Conservation (phyloP, 2,113 vertebrate genomes). For the Pelmatolapia mariae region DNA sequence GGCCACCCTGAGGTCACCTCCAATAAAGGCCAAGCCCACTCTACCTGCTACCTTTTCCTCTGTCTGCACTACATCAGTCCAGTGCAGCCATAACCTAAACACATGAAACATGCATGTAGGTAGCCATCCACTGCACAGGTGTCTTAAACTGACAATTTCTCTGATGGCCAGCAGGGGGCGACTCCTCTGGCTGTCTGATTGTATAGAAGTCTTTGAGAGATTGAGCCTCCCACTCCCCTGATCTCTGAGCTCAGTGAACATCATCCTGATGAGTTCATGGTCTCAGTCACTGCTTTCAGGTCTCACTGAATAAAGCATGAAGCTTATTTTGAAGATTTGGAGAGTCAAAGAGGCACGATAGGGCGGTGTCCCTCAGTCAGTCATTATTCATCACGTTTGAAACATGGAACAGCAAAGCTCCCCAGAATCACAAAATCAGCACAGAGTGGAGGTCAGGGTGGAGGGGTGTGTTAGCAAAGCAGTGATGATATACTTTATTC, state of each 20-base stretch:
- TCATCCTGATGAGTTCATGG: not conserved
- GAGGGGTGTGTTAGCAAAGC: not conserved
- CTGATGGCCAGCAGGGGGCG: not conserved
- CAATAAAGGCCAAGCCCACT: not conserved
- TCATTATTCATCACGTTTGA: not conserved
- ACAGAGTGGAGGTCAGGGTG: not conserved
- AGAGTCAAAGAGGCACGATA: not conserved
- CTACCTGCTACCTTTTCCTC: not conserved
- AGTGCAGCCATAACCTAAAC: not conserved
- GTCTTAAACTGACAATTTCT: not conserved
- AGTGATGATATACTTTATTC: not conserved
- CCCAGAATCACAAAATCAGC: not conserved
- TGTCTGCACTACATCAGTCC: not conserved
- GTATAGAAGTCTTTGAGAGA: not conserved
- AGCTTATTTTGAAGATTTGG: not conserved
- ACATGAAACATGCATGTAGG: not conserved
- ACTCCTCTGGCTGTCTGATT: not conserved
- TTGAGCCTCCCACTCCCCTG: not conserved
- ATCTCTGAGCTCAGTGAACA: not conserved
- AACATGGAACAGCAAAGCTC: not conserved
- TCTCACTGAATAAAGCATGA: not conserved
- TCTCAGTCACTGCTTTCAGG: not conserved
- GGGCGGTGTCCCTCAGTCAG: not conserved
- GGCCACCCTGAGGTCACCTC: not conserved
- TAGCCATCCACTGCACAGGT: not conserved